phyloP scores from a whole-genome alignment of 1,140 invertebrate species.

The Drosophila elegans region DNA sequence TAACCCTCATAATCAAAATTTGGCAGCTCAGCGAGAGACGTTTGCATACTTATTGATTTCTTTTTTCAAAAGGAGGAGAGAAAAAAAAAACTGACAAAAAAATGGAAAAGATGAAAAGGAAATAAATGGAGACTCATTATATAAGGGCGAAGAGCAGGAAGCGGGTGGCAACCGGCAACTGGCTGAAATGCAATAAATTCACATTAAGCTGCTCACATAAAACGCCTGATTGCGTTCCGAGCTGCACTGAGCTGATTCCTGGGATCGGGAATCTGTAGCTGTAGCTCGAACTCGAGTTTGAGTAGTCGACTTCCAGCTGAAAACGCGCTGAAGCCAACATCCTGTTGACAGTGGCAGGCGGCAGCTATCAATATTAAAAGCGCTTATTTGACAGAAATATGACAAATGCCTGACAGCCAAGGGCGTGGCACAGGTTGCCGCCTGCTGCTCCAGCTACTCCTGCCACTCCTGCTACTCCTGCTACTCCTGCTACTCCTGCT shows the following conservation, averaged over 20 bases:
- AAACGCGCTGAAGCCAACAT: conserved; percentile 77
- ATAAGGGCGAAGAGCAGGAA: conserved; percentile 26
- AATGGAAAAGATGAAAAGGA: conserved; percentile 28
- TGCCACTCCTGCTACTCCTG: conserved; percentile 1
- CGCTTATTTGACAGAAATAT: conserved; percentile 84
- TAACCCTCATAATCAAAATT: conserved; percentile 73
- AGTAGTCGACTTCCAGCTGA: conserved; percentile 27
- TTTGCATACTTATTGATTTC: conserved; percentile 65
- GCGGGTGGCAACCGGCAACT: conserved; percentile 19
- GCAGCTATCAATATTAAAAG: conserved; percentile 83
- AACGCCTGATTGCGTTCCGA: conserved; percentile 77
- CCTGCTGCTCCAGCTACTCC: conserved; percentile 14
- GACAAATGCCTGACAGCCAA: conserved; percentile 81
- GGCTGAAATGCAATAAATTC: conserved; percentile 79
- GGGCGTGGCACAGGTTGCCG: conserved; percentile 58
- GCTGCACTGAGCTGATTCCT: conserved; percentile 39
- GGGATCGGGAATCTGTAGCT: neutral
- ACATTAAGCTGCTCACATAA: conserved; percentile 81
- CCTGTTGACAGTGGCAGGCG: conserved; percentile 71
- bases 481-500: conserved; percentile 6
- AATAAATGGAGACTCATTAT: conserved; percentile 65
- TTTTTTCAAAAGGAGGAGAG: conserved; percentile 6
- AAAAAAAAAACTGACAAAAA: neutral
- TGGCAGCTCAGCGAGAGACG: conserved; percentile 55
- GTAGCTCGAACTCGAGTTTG: conserved; percentile 21